These are phyloP conservation scores for Ips typographus DNA, from an alignment of 1,140 invertebrate genomes.

Conservation along the genomic window DNA sequence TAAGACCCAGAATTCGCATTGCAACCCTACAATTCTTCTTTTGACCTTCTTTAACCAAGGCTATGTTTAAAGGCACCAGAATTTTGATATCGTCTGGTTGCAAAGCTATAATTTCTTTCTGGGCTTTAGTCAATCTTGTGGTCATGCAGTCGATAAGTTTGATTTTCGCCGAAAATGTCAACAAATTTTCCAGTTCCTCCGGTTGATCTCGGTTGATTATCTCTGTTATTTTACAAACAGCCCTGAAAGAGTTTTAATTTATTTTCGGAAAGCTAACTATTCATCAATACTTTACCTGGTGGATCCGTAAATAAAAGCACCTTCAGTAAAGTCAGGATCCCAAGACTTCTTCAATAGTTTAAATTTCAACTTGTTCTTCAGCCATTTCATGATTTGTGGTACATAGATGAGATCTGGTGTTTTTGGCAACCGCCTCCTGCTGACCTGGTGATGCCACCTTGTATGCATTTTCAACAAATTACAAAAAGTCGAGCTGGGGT, in stretches of 20 bases:
- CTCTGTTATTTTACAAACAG: slow-evolving; percentile 48
- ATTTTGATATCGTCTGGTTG: slow-evolving; percentile 49
- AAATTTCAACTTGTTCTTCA: slow-evolving; percentile 48
- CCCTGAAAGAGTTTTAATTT: slow-evolving; percentile 32
- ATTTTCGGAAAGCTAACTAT: neutral
- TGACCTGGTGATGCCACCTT: slow-evolving; percentile 8
- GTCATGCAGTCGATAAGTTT: slow-evolving; percentile 43
- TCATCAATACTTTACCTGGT: slow-evolving; percentile 10
- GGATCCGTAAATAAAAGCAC: slow-evolving; percentile 49
- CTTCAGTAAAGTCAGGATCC: slow-evolving; percentile 50
- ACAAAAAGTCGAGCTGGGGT: neutral
- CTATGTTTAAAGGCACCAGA: slow-evolving; percentile 46
- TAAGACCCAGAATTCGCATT: slow-evolving; percentile 45
- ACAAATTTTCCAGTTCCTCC: slow-evolving; percentile 42
- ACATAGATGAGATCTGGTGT: slow-evolving; percentile 50
- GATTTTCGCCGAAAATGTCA: slow-evolving; percentile 40
- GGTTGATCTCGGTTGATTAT: slow-evolving; percentile 45
- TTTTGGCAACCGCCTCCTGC: slow-evolving; percentile 37
- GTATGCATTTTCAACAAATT: neutral
- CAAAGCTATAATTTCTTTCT: slow-evolving; percentile 45
- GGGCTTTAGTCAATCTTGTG: slow-evolving; percentile 38
- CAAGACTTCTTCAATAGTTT: slow-evolving; percentile 47
- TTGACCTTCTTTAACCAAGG: slow-evolving; percentile 36
- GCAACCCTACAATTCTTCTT: slow-evolving; percentile 40
- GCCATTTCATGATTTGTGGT: slow-evolving; percentile 47